Conservation (phyloP, 2,113 vertebrate genomes). For the Caranx ignobilis region DNA sequence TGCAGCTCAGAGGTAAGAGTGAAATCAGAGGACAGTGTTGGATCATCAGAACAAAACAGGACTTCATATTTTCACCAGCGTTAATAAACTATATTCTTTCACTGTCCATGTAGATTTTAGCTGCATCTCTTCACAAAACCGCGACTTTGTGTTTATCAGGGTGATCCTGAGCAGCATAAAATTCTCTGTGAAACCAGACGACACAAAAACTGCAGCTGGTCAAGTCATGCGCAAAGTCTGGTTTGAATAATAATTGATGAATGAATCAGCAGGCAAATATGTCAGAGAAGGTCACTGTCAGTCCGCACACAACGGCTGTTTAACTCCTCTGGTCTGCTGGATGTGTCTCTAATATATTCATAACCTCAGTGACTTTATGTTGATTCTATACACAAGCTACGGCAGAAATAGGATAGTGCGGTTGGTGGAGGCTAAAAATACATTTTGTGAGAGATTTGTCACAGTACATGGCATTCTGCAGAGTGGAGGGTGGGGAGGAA, state of each 20-base stretch:
- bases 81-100: not conserved
- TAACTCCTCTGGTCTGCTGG: not conserved
- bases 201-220: not conserved
- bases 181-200: constrained; percentile 36
- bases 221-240: constrained; percentile 34
- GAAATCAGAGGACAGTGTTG: no score
- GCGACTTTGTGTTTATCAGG: not conserved
- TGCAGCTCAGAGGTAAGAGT: no score
- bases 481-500: constrained; percentile 78
- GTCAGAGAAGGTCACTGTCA: not conserved
- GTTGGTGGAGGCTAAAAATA: constrained; percentile 71
- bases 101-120: not conserved
- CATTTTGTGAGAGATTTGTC: constrained; percentile 34
- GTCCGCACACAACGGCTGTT: not conserved
- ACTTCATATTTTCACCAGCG: not conserved
- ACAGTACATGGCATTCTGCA: constrained; percentile 63
- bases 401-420: constrained; percentile 34
- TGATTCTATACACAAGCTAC: constrained; percentile 24
- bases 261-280: constrained; percentile 33
- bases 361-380: not conserved
- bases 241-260: constrained; percentile 34
- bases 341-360: not conserved
- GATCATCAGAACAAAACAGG: not conserved
- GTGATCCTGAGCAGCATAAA: not conserved
- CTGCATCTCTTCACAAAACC: not conserved